Evolutionary conservation across 2,113 vertebrate species (phyloP), one percentile per base, ranked within the genome.

Genomic region (Leucosticte australis): DNA sequence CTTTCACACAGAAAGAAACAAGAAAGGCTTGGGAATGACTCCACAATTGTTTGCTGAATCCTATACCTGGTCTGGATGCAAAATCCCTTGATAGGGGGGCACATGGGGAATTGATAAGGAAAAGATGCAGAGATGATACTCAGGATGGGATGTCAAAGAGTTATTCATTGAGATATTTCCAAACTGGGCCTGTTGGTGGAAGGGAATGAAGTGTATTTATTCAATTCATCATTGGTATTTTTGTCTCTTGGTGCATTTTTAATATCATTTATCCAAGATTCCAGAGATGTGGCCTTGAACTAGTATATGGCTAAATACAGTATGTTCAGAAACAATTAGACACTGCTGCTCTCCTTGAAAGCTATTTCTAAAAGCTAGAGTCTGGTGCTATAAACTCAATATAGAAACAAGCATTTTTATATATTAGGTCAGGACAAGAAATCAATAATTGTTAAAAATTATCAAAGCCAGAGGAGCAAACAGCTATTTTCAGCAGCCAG

Each of bases 151-250:
- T 83, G 91, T 97, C 94, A 97, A 97, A 97, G 89, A 97, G 94
- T 96, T 97, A 94, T 97, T 97, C 96, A 96, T 88, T 97, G 97
- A 97, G 97, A 97, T 97, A 81, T 93, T 96, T 98, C 98, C 97
- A 98, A 97, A 97, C 91, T 64, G 81, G 24, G 64, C 49, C 46
- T 92, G 64, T 77, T 96, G 74, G 62, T 39, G 39, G 12, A 47
- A 60, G 7, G 53, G 63, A 78, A 42, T 76, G 83, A 90, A 26
- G 21, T 73, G 53, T 65, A 47, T 96, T 96, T 98, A 94, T 96
- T 95, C 35, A 88, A 77, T 47, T 73, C 9, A 47, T 95, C 92
- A 79, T 94, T 95, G 83, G 91, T 53, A 69, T 77, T 77, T 94
- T 17, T 95, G 86, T 79, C 84, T 84, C 28, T 65, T 91, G 81